These are phyloP conservation scores for Ceyx melanurus DNA, from an alignment of 2,113 vertebrate genomes.

Conservation along the genomic window DNA sequence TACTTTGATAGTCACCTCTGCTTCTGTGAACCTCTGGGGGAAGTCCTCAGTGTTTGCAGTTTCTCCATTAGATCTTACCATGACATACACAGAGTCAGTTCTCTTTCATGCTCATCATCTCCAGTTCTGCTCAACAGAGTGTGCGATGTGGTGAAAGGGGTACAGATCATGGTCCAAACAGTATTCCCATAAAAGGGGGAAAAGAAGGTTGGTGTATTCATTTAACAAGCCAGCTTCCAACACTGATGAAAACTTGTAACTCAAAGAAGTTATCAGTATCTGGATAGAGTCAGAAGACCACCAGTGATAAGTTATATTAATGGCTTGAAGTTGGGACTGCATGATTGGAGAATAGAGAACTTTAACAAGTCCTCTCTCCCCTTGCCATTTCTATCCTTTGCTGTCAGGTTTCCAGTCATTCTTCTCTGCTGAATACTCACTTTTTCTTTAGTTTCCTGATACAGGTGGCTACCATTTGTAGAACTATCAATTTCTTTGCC, in stretches of 20 bases:
- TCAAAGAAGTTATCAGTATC: neutral
- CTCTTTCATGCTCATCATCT: neutral
- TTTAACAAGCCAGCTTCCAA: neutral
- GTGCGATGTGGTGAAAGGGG: neutral
- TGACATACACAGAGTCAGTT: neutral
- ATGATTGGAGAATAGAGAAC: conserved; percentile 43
- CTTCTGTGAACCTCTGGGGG: neutral
- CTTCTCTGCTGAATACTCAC: conserved; percentile 40
- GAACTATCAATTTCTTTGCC: conserved; percentile 75
- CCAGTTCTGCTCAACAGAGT: neutral
- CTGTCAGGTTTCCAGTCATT: conserved; percentile 60
- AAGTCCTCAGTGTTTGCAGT: neutral
- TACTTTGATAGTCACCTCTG: neutral
- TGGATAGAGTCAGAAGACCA: neutral
- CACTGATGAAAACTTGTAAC: neutral
- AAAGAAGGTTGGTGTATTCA: neutral
- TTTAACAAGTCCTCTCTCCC: conserved; percentile 38
- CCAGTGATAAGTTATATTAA: conserved; percentile 12
- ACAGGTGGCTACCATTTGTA: conserved; percentile 82
- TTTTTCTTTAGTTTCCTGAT: conserved; percentile 67
- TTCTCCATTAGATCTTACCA: neutral
- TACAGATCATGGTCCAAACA: neutral
- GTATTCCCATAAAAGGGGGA: neutral
- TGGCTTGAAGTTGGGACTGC: neutral
- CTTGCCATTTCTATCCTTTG: conserved; percentile 52